Evolutionary conservation across 2,113 vertebrate species (phyloP).

Genomic region (Clarias magur): DNA sequence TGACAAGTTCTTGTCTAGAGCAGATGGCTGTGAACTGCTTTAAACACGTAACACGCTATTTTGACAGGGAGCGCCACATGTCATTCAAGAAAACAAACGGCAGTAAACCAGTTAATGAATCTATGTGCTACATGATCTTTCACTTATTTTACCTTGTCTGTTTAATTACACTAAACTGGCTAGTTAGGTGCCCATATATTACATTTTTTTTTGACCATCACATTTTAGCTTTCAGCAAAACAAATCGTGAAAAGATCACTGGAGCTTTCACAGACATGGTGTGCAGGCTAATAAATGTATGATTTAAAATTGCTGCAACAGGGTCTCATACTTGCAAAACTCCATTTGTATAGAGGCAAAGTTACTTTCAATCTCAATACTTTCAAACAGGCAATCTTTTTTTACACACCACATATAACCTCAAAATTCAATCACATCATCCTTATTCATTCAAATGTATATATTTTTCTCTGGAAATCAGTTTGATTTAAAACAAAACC

Average conservation of each 20-base stretch:
- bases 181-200: not conserved
- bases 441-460: not conserved
- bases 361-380: too few species aligned
- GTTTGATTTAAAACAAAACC: not conserved
- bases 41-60: not conserved
- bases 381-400: too few species aligned
- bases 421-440: not conserved
- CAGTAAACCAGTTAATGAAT: not conserved
- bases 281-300: not conserved
- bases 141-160: not conserved
- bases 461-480: not conserved
- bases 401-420: not conserved
- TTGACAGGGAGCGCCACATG: not conserved
- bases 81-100: not conserved
- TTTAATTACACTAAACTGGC: not conserved
- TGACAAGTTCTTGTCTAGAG: slow-evolving; percentile 16
- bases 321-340: not conserved
- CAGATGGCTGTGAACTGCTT: not conserved
- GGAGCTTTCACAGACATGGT: not conserved
- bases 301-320: not conserved
- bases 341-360: not conserved
- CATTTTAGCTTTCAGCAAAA: not conserved
- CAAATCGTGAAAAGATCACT: not conserved
- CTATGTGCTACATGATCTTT: not conserved
- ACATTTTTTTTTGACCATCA: not conserved